Percentiles rank a stretch among this genome's conserved stretches.
Conservation (phyloP, 35 echinoderm and acorn worm species). For the Heliocidaris erythrogramma region DNA sequence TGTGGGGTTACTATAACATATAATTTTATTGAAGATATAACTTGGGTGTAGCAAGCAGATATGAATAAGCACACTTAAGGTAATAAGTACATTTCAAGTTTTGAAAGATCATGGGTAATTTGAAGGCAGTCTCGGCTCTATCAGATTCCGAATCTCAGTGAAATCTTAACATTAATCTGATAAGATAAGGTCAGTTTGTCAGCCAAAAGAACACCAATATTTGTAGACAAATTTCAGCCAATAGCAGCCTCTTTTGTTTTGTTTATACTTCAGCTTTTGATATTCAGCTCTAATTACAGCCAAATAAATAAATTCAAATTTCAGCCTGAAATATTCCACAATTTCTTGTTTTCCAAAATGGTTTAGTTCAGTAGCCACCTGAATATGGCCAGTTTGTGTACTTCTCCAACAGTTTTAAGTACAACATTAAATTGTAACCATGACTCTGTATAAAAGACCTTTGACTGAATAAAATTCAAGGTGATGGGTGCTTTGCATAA, state of each 20-base stretch:
- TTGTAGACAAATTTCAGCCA: background rate
- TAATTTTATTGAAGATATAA: constrained; percentile 23
- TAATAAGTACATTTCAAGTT: background rate
- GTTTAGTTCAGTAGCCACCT: background rate
- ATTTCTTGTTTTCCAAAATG: background rate
- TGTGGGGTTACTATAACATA: constrained; percentile 31
- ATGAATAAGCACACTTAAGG: constrained; percentile 23
- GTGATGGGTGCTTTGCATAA: background rate
- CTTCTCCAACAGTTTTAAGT: background rate
- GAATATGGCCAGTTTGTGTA: background rate
- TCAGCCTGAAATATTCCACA: background rate
- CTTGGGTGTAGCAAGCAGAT: background rate
- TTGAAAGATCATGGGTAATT: constrained; percentile 38
- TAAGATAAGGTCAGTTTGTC: background rate
- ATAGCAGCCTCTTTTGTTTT: background rate
- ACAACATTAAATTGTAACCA: background rate
- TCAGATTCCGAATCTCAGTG: background rate
- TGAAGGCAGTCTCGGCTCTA: background rate
- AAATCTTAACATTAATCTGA: background rate
- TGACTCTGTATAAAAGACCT: background rate
- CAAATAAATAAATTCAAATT: background rate
- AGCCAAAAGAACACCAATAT: background rate
- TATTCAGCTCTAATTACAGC: background rate
- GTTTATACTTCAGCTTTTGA: background rate
- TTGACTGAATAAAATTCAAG: background rate